phyloP scores from a whole-genome alignment of 1,140 invertebrate species.

The Aporrectodea caliginosa region DNA sequence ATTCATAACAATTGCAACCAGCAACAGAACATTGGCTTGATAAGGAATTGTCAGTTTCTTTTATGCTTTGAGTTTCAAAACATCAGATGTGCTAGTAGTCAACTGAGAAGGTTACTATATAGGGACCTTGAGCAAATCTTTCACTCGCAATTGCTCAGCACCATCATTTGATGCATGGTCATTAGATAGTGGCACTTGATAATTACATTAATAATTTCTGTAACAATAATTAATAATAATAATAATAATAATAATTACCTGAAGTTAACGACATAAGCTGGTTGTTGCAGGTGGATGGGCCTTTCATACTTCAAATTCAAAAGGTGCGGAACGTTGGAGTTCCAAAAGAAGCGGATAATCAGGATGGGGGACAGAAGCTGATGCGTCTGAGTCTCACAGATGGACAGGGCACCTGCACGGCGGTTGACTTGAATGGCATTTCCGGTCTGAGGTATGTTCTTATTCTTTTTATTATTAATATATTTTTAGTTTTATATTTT shows the following conservation, averaged over 20 bases:
- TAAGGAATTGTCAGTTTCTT: too few relatives aligned
- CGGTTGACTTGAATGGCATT: slow-evolving; percentile 63
- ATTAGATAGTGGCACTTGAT: not conserved
- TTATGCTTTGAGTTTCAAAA: too few relatives aligned
- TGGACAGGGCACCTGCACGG: slow-evolving; percentile 73
- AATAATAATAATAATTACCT: not conserved
- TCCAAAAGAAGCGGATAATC: slow-evolving; percentile 85
- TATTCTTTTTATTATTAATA: too few relatives aligned
- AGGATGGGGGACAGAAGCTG: slow-evolving; percentile 72
- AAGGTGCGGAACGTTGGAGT: slow-evolving; percentile 80
- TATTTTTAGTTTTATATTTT: too few relatives aligned
- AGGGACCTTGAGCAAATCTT: not conserved
- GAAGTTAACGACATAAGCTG: not conserved
- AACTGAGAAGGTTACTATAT: too few relatives aligned
- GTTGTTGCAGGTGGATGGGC: slow-evolving; percentile 59
- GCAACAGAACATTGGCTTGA: too few relatives aligned
- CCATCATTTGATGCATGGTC: not conserved
- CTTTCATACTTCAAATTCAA: slow-evolving; percentile 79
- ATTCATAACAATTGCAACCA: too few relatives aligned
- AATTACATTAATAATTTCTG: too few relatives aligned
- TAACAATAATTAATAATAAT: too few relatives aligned
- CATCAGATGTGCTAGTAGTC: too few relatives aligned
- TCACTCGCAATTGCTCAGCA: not conserved
- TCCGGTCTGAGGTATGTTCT: slow-evolving; percentile 63
- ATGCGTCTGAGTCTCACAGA: slow-evolving; percentile 78